These are phyloP conservation scores for Onychomys leucogaster DNA, from an alignment of 2,797 vertebrate genomes.

Conservation along the genomic window DNA sequence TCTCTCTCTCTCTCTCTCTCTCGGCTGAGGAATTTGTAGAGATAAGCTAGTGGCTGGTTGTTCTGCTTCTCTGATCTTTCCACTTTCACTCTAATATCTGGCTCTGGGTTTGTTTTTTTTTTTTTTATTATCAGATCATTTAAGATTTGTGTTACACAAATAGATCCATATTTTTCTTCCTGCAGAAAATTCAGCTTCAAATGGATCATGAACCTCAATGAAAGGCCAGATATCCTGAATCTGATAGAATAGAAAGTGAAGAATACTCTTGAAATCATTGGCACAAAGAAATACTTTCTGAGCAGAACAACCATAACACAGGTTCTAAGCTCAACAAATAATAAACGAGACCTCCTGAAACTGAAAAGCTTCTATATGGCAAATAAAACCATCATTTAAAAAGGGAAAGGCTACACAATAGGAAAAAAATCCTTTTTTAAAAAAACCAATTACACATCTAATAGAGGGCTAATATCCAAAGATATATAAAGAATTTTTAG, in stretches of 20 bases:
- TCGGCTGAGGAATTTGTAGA: too few relatives aligned
- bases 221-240: background rate
- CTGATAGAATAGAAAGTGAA: background rate
- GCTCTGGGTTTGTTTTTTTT: too few relatives aligned
- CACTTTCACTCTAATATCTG: too few relatives aligned
- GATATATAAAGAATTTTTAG: background rate
- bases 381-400: background rate
- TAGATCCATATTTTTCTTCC: background rate
- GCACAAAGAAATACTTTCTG: background rate
- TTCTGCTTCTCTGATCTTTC: too few relatives aligned
- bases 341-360: background rate
- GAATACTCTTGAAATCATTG: background rate
- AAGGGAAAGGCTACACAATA: background rate
- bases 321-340: background rate
- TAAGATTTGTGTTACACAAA: background rate
- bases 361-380: background rate
- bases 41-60: too few relatives aligned
- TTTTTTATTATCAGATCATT: too few relatives aligned
- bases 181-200: background rate
- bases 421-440: too few relatives aligned
- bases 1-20: too few relatives aligned
- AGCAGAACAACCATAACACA: background rate
- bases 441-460: background rate
- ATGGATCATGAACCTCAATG: too few relatives aligned
- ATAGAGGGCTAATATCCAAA: background rate